Evolutionary conservation across 2,888 invertebrate species (phyloP), one percentile per base, ranked within the genome.

Genomic region (Andricus curvator): DNA sequence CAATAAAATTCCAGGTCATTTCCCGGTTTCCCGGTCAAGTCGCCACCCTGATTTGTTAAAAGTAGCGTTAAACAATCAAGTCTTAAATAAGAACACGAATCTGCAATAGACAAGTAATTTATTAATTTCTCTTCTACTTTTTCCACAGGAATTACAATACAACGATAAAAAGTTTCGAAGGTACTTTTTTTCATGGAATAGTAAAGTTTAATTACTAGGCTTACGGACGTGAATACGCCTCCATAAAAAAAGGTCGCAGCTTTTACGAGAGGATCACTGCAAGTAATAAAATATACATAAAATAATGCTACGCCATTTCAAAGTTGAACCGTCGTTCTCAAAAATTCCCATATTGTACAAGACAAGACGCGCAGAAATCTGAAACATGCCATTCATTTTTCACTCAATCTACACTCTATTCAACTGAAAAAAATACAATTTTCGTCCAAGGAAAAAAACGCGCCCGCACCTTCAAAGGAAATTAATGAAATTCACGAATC

Each of bases 141-240:
- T 22, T 44, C 74, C 51, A 65, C 78, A 77, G 76, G 80, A 74
- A 80, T 82, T 82, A 79, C 78, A 81, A 67, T 77, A 68, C 79
- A 82, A 79, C 77, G 76, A 84, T 81, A 80, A 80, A 83, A 81
- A 81, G 56, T 17, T 65, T 76, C 62, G 56, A 13, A 74, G 70
- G 56, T 78, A 77, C 29, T 66, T 56, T 37, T 56, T 41, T 44
- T 33, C 62, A 44, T 62, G 48, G 33, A 81, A 44, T 64, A 78
- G 51, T 33, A n/a, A 56, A 56, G 56, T n/a, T 56, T 56, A 56
- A 56, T 62, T 60, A 15, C 62, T 67, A 74, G 56, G 15, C 8
- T 37, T 44, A n/a, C 29, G 65, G 29, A 44, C 25, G 37, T 64
- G 56, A 78, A 41, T 5, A 48, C 29, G 13, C 74, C 33, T 29